Evolutionary conservation across 1,140 invertebrate genomes (phyloP), one percentile per base, ranked within the genome.

Genomic region (Bombyx mandarina): DNA sequence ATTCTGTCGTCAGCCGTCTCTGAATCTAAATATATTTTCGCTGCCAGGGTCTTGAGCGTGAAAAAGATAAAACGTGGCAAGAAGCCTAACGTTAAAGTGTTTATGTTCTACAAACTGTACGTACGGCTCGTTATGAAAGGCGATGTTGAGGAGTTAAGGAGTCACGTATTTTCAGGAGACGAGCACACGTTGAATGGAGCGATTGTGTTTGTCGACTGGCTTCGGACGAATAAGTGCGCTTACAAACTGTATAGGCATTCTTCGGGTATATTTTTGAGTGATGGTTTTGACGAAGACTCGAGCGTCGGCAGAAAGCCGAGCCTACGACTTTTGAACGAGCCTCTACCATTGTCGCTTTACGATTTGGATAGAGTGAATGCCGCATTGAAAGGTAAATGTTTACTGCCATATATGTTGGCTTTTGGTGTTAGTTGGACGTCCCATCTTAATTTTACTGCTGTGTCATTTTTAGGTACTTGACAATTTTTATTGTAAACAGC

Each of bases 361-460:
- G 79, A 83, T 73, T 82, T 82, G 77, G 82, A 84, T 66, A 83
- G 80, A 83, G 79, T 86, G 60, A 86, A 85, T 76, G 81, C 81
- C 58, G 83, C 83, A 56, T 75, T 86, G 70, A 86, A 85, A 83
- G 83, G 83, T 86, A 86, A 86, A 84, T 80, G 69, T 86, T 82
- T 77, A 75, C 71, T 65, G 63, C 74, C 61, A 64, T 75, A 67
- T 72, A 71, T 76, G 73, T 69, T 68, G 69, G 71, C 69, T 65
- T 72, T 67, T 75, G 18, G 26, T 35, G 26, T 35, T 35, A 35
- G 26, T 35, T 35, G 26, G 26, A 35, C 26, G 26, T 35, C 26
- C 26, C 26, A 35, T 35, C 26, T 35, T 35, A 35, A 35, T 35
- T 35, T 35, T 35, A 35, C 26, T 35, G 26, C 26, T 35, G 26